Percentiles rank a stretch among this genome's conserved stretches.
Evolutionary conservation across 2,113 vertebrate genomes (phyloP).

Genomic region (Psettodes erumei): DNA sequence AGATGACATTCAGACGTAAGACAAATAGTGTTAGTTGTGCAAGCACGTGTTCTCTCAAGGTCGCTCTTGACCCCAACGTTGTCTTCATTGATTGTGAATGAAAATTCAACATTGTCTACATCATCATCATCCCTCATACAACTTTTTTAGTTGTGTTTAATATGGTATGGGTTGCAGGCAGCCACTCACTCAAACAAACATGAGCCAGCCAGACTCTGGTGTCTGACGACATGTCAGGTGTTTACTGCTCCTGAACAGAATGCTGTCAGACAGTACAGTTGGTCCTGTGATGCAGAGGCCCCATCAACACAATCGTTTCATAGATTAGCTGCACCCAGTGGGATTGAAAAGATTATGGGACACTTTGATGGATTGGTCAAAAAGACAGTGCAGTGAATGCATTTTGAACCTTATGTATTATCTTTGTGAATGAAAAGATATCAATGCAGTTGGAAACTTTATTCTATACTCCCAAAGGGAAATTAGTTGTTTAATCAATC

Average conservation of each 20-base stretch:
- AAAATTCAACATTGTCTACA: too few species aligned
- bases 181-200: neutral
- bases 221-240: constrained; percentile 14
- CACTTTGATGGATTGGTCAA: neutral
- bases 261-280: neutral
- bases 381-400: neutral
- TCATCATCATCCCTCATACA: too few species aligned
- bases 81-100: neutral
- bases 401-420: neutral
- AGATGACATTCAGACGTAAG: neutral
- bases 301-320: neutral
- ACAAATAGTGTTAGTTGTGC: neutral
- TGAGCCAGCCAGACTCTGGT: neutral
- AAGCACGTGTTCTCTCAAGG: neutral
- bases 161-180: neutral
- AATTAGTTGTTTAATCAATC: neutral
- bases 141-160: neutral
- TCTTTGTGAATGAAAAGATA: too few species aligned
- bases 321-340: neutral
- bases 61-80: neutral
- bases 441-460: neutral
- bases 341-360: neutral
- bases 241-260: constrained; percentile 16
- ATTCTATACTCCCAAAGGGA: neutral
- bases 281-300: constrained; percentile 1